These are phyloP conservation scores for Oscheius sp. DNA, from an alignment of 2,888 invertebrate species.

Conservation along the genomic window DNA sequence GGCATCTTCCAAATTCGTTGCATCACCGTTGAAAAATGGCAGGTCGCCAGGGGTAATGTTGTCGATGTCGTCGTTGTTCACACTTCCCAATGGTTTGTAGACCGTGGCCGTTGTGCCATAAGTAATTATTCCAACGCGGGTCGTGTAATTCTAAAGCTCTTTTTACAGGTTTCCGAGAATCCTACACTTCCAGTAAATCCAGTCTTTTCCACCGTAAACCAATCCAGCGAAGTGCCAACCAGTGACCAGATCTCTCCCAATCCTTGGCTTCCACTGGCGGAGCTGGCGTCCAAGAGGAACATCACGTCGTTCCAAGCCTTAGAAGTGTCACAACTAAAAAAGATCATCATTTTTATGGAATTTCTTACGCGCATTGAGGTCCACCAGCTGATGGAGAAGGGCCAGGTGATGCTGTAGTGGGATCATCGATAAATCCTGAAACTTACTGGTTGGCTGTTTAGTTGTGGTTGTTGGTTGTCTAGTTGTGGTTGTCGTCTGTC, in stretches of 20 bases:
- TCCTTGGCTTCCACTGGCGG: background rate
- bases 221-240: too few relatives aligned
- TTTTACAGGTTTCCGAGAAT: too few relatives aligned
- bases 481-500: background rate
- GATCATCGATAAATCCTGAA: background rate
- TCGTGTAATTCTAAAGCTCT: background rate
- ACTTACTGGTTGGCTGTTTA: background rate
- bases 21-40: background rate
- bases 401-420: background rate
- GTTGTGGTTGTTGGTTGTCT: constrained; percentile 4
- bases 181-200: background rate
- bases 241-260: too few relatives aligned
- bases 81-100: background rate
- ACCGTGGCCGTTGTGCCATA: background rate
- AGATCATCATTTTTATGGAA: too few relatives aligned
- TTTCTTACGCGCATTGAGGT: too few relatives aligned
- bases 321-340: too few relatives aligned
- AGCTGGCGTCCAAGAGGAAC: background rate
- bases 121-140: constrained; percentile 22
- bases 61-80: constrained; percentile 18
- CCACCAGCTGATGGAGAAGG: background rate
- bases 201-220: too few relatives aligned
- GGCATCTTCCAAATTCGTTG: constrained; percentile 19
- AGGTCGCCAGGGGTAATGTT: background rate
- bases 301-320: background rate